Percentiles rank a stretch among this genome's conserved stretches.
Conservation (phyloP, 2,797 vertebrate species). For the Esox masquinongy region DNA sequence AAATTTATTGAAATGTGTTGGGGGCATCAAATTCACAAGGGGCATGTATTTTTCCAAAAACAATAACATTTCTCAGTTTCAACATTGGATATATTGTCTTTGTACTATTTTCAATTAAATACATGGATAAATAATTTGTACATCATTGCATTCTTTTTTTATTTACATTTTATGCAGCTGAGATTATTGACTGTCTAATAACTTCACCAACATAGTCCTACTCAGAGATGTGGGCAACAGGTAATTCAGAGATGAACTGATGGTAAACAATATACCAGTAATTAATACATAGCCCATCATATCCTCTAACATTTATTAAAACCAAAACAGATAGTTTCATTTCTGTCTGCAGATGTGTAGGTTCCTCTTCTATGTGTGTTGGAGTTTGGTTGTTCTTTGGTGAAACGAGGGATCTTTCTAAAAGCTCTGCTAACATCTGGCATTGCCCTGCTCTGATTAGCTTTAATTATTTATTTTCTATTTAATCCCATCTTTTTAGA, state of each 20-base stretch:
- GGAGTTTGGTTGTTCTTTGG: conserved; percentile 56
- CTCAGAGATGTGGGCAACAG: neutral
- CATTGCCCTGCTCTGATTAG: conserved; percentile 49
- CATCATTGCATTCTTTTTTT: too few species aligned
- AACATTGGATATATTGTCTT: too few species aligned
- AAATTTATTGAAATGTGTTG: too few species aligned
- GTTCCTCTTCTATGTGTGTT: conserved; percentile 49
- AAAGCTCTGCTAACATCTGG: conserved; percentile 69
- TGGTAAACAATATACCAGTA: neutral
- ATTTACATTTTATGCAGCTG: neutral
- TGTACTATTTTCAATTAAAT: too few species aligned
- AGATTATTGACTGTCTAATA: neutral
- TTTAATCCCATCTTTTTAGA: conserved; percentile 63
- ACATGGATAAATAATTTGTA: too few species aligned
- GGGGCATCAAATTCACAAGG: too few species aligned
- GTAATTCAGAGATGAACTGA: neutral
- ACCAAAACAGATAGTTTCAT: neutral
- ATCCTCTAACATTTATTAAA: neutral
- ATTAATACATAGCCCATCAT: neutral
- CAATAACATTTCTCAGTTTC: too few species aligned
- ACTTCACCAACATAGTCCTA: neutral
- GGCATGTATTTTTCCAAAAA: too few species aligned
- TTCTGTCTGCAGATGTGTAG: conserved; percentile 6
- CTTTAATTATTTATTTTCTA: conserved; percentile 65
- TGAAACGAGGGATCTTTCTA: conserved; percentile 46